Percentiles rank a stretch among this genome's conserved stretches.
Evolutionary conservation across 2,888 invertebrate species (phyloP).

Genomic region (Andrena camellia): DNA sequence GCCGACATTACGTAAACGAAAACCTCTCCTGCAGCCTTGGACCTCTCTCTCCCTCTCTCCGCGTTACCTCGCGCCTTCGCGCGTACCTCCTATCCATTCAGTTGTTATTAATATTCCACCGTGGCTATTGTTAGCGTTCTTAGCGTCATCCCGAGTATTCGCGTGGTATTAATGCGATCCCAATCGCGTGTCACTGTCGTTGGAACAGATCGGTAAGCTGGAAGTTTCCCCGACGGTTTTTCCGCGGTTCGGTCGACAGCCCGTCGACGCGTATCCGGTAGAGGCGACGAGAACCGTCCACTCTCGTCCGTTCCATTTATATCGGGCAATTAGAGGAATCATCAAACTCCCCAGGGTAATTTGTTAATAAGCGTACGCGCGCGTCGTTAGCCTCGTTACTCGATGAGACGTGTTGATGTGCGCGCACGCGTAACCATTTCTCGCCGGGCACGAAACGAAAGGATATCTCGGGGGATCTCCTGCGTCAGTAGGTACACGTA

Average conservation of each 20-base stretch:
- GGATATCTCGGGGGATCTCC: constrained; percentile 1
- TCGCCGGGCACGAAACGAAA: background rate
- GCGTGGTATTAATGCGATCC: no score
- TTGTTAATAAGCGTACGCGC: constrained; percentile 33
- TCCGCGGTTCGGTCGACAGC: background rate
- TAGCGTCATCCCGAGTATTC: background rate
- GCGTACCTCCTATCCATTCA: no score
- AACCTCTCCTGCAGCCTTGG: constrained; percentile 33
- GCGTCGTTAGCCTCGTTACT: background rate
- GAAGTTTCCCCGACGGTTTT: no score
- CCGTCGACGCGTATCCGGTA: constrained; percentile 47
- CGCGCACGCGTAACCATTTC: background rate
- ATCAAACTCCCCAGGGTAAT: constrained; percentile 41
- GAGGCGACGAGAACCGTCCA: constrained; percentile 24
- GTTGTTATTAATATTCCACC: background rate
- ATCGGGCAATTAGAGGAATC: constrained; percentile 35
- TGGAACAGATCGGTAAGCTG: no score
- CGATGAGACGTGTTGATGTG: background rate
- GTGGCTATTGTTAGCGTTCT: background rate
- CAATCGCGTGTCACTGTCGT: no score
- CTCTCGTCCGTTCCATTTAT: constrained; percentile 46
- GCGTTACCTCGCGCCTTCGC: background rate
- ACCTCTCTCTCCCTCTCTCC: background rate
- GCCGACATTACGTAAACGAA: constrained; percentile 48
- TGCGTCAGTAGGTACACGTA: background rate